These are phyloP conservation scores for Phodopus roborovskii DNA, from an alignment of 2,113 vertebrate genomes.

Conservation along the genomic window DNA sequence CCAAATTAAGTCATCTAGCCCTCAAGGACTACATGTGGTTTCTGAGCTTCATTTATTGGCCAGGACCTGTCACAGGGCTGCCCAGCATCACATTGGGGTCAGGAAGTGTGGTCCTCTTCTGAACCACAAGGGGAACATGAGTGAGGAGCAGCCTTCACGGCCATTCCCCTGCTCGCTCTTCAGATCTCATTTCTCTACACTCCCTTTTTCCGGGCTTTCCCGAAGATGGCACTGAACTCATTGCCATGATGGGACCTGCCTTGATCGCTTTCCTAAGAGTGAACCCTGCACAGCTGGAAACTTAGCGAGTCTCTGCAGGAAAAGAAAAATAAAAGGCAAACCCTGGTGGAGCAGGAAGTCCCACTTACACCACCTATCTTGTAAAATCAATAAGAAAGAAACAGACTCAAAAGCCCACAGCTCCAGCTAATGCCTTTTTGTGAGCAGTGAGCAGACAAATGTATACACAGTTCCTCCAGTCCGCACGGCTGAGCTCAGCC, in stretches of 20 bases:
- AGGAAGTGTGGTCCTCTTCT: neutral
- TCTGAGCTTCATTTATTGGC: neutral
- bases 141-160: neutral
- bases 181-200: neutral
- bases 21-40: fast-evolving
- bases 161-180: neutral
- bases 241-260: neutral
- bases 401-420: neutral
- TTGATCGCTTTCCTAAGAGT: neutral
- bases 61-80: neutral
- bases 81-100: neutral
- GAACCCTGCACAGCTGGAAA: neutral
- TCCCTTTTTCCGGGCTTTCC: neutral
- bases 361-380: neutral
- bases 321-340: neutral
- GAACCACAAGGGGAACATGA: neutral
- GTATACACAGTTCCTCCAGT: neutral
- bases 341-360: neutral
- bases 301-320: neutral
- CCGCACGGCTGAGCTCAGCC: neutral
- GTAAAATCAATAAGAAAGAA: neutral
- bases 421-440: neutral
- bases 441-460: neutral
- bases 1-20: neutral
- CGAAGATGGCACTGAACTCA: neutral